Base-by-base conservation (phyloP, 2,888 invertebrate genomes). In the Seira ritae region DNA sequence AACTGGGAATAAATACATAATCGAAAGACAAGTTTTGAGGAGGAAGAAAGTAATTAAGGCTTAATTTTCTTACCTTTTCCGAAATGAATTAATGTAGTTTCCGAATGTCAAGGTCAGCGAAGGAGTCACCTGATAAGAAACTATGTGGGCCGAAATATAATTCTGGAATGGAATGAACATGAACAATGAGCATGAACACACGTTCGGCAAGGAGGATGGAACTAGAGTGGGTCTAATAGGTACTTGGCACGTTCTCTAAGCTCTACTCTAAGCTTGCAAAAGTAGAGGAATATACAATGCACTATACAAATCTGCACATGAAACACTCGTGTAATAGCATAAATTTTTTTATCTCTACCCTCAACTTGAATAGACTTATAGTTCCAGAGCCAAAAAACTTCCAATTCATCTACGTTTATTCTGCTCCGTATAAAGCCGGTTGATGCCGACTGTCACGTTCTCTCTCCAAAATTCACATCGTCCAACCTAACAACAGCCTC, bases 101-200 rank as follows among this genome's bases (percentile, higher is more conserved):
- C 80, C 55, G 75, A 80, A 75, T 75, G 80, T 80, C 80, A 80
- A 80, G 80, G 80, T 80, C 75, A 75, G 55, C 19, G 65, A 72
- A 24, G 75, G 70, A 75, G 75, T 80, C 80, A 80, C 80, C 80
- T 80, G 80, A 80, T 80, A 70, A 42, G 20, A 60, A 31, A 73
- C 69, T 74, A 60, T 69, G 42, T 70, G 74, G 75, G 66, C 46
- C 37, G 75, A n/a, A n/a, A n/a, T n/a, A n/a, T 75, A 62, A n/a
- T 20, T 24, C 80, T 80, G 80, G 75, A 80, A 80, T 80, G 80
- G 80, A 80, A 75, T 80, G 80, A 80, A 80, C 80, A 80, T 80
- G 80, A 80, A 80, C 73, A 80, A 73, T 80, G 80, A 80, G 80
- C 80, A 75, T 80, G 80, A 62, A 75, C 80, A 80, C 68, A 65